A percentile compares a stretch with the other conserved stretches of the same genome.
These are phyloP conservation scores for Seriola rivoliana DNA, from an alignment of 2,113 vertebrate genomes.

Conservation along the genomic window DNA sequence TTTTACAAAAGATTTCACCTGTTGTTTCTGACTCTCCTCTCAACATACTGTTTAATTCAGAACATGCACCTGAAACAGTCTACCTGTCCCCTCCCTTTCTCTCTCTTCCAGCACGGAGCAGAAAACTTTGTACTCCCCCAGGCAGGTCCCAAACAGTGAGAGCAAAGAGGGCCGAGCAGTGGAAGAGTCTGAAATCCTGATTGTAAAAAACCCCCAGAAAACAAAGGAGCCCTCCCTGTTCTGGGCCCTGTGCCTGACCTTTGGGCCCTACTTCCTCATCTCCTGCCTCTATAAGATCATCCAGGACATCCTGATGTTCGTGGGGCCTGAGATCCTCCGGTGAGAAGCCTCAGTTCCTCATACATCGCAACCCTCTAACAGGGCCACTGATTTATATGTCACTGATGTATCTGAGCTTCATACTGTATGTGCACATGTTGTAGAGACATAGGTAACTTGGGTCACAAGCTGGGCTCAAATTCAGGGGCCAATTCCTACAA, in stretches of 20 bases:
- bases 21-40: background rate
- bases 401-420: no score
- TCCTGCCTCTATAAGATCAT: slow-evolving; percentile 93
- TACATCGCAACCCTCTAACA: no score
- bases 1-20: no score
- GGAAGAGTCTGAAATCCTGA: slow-evolving; percentile 92
- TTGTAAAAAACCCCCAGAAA: slow-evolving; percentile 84
- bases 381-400: no score
- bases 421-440: no score
- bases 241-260: slow-evolving; percentile 91
- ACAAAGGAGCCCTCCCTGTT: slow-evolving; percentile 89
- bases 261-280: slow-evolving; percentile 96
- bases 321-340: slow-evolving; percentile 92
- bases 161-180: slow-evolving; percentile 72
- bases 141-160: slow-evolving; percentile 56
- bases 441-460: no score
- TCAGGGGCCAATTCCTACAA: no score
- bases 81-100: background rate
- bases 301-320: slow-evolving; percentile 96
- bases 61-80: background rate
- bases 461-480: no score
- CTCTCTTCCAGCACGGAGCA: slow-evolving; percentile 62
- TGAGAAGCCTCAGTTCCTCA: slow-evolving; percentile 66
- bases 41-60: background rate
- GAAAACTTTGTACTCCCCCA: slow-evolving; percentile 82